Conservation (phyloP, 2,113 vertebrate genomes). For the Lota lota region DNA sequence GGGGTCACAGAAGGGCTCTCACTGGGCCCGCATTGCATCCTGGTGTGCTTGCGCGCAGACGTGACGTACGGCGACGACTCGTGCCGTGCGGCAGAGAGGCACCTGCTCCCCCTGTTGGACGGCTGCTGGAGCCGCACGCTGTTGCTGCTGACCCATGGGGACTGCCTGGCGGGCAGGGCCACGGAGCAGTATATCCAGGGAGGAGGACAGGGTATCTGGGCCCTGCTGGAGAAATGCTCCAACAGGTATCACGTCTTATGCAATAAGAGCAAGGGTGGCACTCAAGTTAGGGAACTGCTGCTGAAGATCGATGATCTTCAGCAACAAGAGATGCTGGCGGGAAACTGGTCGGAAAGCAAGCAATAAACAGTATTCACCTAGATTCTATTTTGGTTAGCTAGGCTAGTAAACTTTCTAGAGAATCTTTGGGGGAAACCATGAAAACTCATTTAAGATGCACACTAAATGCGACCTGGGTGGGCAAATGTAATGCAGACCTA, state of each 20-base stretch:
- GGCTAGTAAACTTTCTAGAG: background rate
- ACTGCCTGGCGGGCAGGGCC: background rate
- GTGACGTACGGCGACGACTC: background rate
- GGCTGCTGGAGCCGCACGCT: background rate
- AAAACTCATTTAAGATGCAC: background rate
- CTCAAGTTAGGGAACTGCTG: slow-evolving; percentile 23
- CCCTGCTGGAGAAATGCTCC: background rate
- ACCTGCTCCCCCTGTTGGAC: background rate
- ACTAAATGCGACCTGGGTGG: no score
- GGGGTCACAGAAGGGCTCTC: background rate
- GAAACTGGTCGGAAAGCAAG: background rate
- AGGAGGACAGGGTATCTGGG: background rate
- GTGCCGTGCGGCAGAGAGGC: background rate
- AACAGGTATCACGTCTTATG: slow-evolving; percentile 30
- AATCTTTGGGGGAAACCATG: background rate
- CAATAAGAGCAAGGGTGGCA: background rate
- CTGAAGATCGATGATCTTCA: slow-evolving; percentile 25
- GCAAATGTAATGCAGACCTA: no score
- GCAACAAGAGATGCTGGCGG: slow-evolving; percentile 28
- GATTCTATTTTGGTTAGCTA: no score
- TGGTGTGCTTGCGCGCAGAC: background rate
- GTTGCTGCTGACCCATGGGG: background rate
- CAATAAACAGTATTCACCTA: background rate
- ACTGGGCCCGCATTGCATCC: background rate
- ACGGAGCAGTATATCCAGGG: slow-evolving; percentile 1